Evolutionary conservation across 2,888 invertebrate genomes (phyloP).

Genomic region (Monochamus alternatus): DNA sequence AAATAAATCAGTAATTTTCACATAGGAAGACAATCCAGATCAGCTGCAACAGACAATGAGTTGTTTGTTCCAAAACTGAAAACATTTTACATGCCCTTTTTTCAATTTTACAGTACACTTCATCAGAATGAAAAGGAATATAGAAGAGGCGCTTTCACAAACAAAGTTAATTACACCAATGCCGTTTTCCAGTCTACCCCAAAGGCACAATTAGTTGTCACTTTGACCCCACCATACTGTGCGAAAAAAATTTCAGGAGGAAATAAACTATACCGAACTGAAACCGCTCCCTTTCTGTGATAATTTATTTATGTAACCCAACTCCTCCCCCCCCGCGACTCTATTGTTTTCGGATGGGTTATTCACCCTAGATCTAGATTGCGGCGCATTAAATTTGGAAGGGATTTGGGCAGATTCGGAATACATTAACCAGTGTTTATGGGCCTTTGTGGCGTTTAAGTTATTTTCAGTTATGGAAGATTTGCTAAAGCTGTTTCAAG

Average conservation of each 20-base stretch:
- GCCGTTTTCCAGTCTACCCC: conserved; percentile 11
- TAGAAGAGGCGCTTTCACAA: conserved; percentile 14
- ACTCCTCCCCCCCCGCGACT: too few relatives aligned
- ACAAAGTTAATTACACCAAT: conserved; percentile 31
- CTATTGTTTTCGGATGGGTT: too few relatives aligned
- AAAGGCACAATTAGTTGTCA: conserved; percentile 29
- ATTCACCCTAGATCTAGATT: too few relatives aligned
- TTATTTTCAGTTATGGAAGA: too few relatives aligned
- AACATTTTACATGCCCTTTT: neutral
- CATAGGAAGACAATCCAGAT: neutral
- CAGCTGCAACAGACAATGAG: neutral
- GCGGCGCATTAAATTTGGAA: too few relatives aligned
- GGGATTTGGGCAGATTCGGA: too few relatives aligned
- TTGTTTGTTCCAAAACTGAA: neutral
- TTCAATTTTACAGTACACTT: neutral
- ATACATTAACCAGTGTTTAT: neutral
- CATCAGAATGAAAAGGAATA: neutral
- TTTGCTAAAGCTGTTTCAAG: too few relatives aligned
- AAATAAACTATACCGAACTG: conserved; percentile 14
- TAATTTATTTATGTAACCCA: too few relatives aligned
- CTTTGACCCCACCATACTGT: neutral
- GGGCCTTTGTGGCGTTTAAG: neutral
- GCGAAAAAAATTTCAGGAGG: neutral
- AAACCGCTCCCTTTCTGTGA: neutral
- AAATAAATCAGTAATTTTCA: too few relatives aligned